Evolutionary conservation across 2,113 vertebrate species (phyloP).

Genomic region (Pelodiscus sinensis): DNA sequence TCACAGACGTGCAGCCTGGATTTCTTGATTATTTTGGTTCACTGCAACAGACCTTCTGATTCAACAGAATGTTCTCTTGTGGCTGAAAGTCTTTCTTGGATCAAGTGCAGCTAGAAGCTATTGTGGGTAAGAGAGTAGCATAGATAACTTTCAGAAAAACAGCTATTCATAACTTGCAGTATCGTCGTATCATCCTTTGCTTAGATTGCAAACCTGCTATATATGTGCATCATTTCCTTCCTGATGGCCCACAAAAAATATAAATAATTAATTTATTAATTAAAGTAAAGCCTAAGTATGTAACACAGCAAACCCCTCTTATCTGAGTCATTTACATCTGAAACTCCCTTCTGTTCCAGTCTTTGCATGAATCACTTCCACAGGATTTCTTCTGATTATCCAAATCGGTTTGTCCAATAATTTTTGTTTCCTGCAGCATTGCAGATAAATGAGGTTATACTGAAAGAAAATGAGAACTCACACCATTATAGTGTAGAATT

Average conservation of each 20-base stretch:
- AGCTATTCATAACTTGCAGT: background rate
- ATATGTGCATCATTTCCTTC: background rate
- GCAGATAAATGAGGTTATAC: constrained; percentile 46
- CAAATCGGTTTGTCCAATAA: background rate
- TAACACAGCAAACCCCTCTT: background rate
- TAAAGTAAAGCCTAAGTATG: accelerated
- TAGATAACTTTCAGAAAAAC: background rate
- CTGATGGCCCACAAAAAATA: background rate
- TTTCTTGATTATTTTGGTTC: background rate
- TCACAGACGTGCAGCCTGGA: background rate
- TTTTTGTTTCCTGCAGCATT: constrained; percentile 38
- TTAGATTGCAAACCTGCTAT: constrained; percentile 13
- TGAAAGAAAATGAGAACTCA: constrained; percentile 23
- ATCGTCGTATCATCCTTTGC: background rate
- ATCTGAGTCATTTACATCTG: accelerated
- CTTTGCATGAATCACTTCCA: background rate
- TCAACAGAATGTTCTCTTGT: background rate
- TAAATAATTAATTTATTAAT: background rate
- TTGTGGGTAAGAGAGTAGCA: background rate
- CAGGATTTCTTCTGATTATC: background rate
- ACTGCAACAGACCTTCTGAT: background rate
- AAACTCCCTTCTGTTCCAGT: background rate
- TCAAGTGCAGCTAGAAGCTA: background rate
- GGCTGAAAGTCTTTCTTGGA: background rate
- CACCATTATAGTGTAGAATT: constrained; percentile 24